phyloP scores from a whole-genome alignment of 1,140 invertebrate species.

The Drosophila serrata region DNA sequence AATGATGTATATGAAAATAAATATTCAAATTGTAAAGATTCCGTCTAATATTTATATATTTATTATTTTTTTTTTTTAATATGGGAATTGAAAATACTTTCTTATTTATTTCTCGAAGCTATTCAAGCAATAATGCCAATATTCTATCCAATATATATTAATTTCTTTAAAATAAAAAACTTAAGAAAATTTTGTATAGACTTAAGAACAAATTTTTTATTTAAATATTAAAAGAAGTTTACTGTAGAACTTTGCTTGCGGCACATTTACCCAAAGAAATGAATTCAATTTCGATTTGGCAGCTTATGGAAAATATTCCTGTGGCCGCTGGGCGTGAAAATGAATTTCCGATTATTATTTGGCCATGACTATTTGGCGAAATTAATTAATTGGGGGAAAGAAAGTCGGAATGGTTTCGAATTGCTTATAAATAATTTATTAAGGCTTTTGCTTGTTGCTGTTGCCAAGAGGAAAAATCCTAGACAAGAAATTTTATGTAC shows the following conservation, averaged over 20 bases:
- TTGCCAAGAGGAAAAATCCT: not conserved
- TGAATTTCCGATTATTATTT: conserved; percentile 22
- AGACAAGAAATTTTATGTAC: conserved; percentile 8
- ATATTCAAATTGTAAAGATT: too few species aligned
- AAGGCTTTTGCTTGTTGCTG: not conserved
- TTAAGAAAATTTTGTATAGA: too few species aligned
- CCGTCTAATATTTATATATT: too few species aligned
- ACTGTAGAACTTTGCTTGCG: not conserved
- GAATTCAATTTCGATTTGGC: conserved; percentile 8
- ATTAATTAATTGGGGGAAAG: conserved; percentile 16
- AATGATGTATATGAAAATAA: too few species aligned
- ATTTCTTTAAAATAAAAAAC: too few species aligned
- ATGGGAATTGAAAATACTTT: too few species aligned
- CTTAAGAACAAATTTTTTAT: too few species aligned
- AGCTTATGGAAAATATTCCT: conserved; percentile 20
- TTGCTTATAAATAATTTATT: conserved; percentile 36
- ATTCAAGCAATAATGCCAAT: too few species aligned
- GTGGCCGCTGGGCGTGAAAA: conserved; percentile 14
- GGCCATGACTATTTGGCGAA: conserved; percentile 20
- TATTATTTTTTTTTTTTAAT: too few species aligned
- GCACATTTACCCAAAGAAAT: conserved; percentile 26
- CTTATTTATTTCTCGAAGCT: too few species aligned
- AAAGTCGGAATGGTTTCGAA: not conserved
- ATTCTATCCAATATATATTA: too few species aligned
- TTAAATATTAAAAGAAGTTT: too few species aligned